phyloP scores from a whole-genome alignment of 2,113 vertebrate species.

The Epinephelus cyanopodus region DNA sequence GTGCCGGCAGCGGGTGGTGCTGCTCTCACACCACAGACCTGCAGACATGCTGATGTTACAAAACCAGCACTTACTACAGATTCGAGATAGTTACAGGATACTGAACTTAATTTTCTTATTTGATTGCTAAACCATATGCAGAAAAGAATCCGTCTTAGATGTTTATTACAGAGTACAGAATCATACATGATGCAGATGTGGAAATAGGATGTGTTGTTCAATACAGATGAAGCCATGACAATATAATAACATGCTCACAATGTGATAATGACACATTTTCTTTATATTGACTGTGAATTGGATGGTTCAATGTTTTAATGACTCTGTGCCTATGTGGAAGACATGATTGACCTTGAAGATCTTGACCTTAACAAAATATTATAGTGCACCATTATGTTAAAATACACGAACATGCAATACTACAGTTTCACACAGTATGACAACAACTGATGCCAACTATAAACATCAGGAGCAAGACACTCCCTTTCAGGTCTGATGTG shows the following conservation, averaged over 20 bases:
- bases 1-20: conserved; percentile 48
- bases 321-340: background rate
- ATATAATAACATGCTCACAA: conserved; percentile 12
- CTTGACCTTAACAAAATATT: conserved; percentile 54
- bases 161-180: conserved; percentile 52
- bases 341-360: conserved; percentile 44
- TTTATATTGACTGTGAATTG: background rate
- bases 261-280: conserved; percentile 10
- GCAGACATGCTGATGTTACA: background rate
- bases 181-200: conserved; percentile 26
- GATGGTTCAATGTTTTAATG: background rate
- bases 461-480: conserved; percentile 22
- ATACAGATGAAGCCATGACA: background rate
- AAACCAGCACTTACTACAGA: background rate
- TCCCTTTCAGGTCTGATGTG: conserved; percentile 7
- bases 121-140: background rate
- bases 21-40: conserved; percentile 19
- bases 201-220: background rate
- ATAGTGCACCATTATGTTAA: conserved; percentile 43
- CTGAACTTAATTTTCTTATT: background rate
- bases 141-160: conserved; percentile 23
- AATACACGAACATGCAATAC: conserved; percentile 62
- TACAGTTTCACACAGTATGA: conserved; percentile 38
- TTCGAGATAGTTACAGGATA: background rate
- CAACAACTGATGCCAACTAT: conserved; percentile 28